Evolutionary conservation across 2,888 invertebrate genomes (phyloP).

Genomic region (Pterostichus madidus): DNA sequence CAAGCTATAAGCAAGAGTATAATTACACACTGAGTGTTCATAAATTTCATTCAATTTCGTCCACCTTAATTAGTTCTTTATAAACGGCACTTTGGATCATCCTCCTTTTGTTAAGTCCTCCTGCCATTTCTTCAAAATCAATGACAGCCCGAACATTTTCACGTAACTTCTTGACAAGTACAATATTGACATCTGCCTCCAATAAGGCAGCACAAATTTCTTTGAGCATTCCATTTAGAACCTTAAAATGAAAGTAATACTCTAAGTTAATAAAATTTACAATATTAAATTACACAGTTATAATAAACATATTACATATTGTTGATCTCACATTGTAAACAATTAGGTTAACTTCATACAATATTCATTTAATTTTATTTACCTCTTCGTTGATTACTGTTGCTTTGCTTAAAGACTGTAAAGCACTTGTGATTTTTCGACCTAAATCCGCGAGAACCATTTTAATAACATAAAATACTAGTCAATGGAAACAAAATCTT

Average conservation of each 20-base stretch:
- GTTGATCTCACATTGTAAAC: conserved; percentile 68
- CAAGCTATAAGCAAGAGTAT: conserved; percentile 81
- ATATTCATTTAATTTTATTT: conserved; percentile 71
- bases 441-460: conserved; percentile 99
- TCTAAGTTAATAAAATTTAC: conserved; percentile 5
- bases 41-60: background rate
- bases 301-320: conserved; percentile 29
- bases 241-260: conserved; percentile 80
- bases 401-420: conserved; percentile 98
- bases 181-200: conserved; percentile 98
- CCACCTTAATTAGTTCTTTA: conserved; percentile 96
- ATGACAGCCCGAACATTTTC: conserved; percentile 99
- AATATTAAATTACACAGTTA: conserved; percentile 42
- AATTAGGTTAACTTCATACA: conserved; percentile 57
- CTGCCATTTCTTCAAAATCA: conserved; percentile 99
- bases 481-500: background rate
- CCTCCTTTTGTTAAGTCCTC: conserved; percentile 97
- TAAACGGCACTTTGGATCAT: conserved; percentile 99
- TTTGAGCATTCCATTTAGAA: conserved; percentile 99
- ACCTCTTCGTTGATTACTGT: conserved; percentile 99
- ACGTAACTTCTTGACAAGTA: conserved; percentile 94
- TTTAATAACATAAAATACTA: conserved; percentile 73
- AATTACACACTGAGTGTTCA: conserved; percentile 11
- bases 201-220: conserved; percentile 98
- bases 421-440: conserved; percentile 98